A percentile compares a stretch with the other conserved stretches of the same genome.
Conservation (phyloP, 1,140 invertebrate genomes). For the Caenorhabditis elegans region WBcel235 BX284603.4:13608501-13609000, state of each 20-base stretch:
- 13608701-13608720: background rate
- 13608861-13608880: background rate
- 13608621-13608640: background rate
- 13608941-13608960: background rate
- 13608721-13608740: constrained; percentile 39
- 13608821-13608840: too few relatives aligned
- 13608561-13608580: background rate
- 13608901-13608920: background rate
- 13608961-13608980: background rate
- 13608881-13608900: background rate
- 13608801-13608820: too few relatives aligned
- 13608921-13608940: background rate
- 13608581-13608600: background rate
- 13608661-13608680: background rate
- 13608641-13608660: background rate
- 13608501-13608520: too few relatives aligned
- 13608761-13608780: background rate
- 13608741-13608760: constrained; percentile 42
- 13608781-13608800: too few relatives aligned
- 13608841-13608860: too few relatives aligned
- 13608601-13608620: background rate
- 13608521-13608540: background rate
- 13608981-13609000: constrained; percentile 40
- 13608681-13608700: background rate
- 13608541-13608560: background rate